phyloP scores from a whole-genome alignment of 1,140 invertebrate genomes.

The Drosophila ironensis region DNA sequence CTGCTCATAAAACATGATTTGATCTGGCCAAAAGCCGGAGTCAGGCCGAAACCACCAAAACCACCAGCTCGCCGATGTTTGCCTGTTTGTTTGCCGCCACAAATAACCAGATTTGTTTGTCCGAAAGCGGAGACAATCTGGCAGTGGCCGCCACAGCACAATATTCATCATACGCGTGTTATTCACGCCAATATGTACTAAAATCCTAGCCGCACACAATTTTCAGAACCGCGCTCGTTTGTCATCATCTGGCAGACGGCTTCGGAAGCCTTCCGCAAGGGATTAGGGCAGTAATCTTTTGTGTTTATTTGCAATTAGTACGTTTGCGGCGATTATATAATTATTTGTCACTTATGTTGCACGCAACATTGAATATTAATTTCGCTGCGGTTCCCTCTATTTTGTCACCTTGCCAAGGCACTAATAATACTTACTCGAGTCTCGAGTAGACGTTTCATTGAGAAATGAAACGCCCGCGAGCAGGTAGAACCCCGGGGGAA shows the following conservation, averaged over 20 bases:
- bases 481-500: slow-evolving; percentile 20
- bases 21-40: slow-evolving; percentile 55
- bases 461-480: slow-evolving; percentile 33
- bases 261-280: too few relatives aligned
- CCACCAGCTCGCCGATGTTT: slow-evolving; percentile 36
- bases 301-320: too few relatives aligned
- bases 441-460: slow-evolving; percentile 41
- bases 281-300: too few relatives aligned
- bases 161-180: slow-evolving; percentile 18
- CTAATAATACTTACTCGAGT: slow-evolving; percentile 22
- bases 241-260: too few relatives aligned
- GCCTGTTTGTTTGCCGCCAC: slow-evolving; percentile 36
- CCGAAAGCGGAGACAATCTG: slow-evolving; percentile 72
- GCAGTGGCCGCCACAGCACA: slow-evolving; percentile 38
- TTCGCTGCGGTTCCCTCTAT: slow-evolving; percentile 53
- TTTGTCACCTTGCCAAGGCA: slow-evolving; percentile 64
- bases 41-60: slow-evolving; percentile 52
- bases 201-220: too few relatives aligned
- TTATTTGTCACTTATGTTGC: slow-evolving; percentile 32
- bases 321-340: slow-evolving; percentile 48
- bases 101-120: slow-evolving; percentile 17
- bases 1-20: slow-evolving; percentile 80
- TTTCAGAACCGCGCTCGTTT: too few relatives aligned
- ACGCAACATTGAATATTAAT: slow-evolving; percentile 71
- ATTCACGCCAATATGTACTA: slow-evolving; percentile 2